A percentile compares a stretch with the other conserved stretches of the same genome.
phyloP scores from a whole-genome alignment of 1,140 invertebrate genomes.

The Triops cancriformis region DNA sequence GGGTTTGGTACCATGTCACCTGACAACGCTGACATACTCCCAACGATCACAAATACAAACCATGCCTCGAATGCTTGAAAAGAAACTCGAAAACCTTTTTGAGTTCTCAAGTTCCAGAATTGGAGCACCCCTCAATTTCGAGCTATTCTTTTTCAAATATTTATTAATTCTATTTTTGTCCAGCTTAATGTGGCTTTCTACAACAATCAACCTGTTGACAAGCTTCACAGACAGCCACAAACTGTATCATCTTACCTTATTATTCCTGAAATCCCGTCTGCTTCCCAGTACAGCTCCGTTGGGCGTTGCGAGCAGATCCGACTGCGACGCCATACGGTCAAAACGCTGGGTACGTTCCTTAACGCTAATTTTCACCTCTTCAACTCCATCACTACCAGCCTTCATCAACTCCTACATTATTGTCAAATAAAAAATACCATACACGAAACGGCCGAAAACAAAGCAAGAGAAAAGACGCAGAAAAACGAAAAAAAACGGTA shows the following conservation, averaged over 20 bases:
- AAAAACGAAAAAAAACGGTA: not conserved
- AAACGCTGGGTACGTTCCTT: slow-evolving; percentile 86
- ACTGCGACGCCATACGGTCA: slow-evolving; percentile 76
- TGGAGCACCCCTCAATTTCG: too few species aligned
- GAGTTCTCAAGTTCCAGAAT: too few species aligned
- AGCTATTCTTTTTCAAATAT: too few species aligned
- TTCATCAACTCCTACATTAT: not conserved
- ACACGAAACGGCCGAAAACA: not conserved
- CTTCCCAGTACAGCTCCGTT: slow-evolving; percentile 29
- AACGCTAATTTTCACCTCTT: slow-evolving; percentile 59
- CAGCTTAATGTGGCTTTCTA: too few species aligned
- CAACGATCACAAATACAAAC: too few species aligned
- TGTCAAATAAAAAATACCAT: not conserved
- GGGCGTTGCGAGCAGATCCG: slow-evolving; percentile 44
- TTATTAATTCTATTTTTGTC: too few species aligned
- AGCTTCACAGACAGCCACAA: too few species aligned
- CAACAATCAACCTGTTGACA: too few species aligned
- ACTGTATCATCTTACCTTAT: slow-evolving; percentile 49
- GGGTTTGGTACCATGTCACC: not conserved
- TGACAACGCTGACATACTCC: too few species aligned
- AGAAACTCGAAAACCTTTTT: too few species aligned
- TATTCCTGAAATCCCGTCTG: slow-evolving; percentile 37
- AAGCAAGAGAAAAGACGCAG: too few species aligned
- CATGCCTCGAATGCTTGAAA: too few species aligned
- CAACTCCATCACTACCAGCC: not conserved